Conservation (phyloP, 1,140 invertebrate species). For the Brachionus manjavacas region DNA sequence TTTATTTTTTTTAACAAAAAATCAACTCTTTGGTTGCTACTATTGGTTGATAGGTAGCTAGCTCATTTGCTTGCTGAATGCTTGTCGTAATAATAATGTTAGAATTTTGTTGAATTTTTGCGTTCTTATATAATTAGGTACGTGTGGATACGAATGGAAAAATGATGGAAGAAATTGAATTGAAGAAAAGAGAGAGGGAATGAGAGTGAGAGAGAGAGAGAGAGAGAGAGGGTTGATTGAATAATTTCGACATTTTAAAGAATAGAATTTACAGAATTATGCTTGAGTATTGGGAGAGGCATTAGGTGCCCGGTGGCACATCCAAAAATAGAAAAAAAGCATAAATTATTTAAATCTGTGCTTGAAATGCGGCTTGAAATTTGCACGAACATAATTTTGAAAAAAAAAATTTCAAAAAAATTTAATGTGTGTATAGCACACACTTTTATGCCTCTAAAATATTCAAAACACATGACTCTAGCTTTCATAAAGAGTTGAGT, state of each 20-base stretch:
- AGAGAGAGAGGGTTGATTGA: background rate
- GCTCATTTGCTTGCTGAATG: background rate
- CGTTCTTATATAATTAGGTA: background rate
- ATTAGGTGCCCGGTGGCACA: background rate
- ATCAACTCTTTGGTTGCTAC: background rate
- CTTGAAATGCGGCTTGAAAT: background rate
- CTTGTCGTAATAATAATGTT: conserved; percentile 4
- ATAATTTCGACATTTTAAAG: background rate
- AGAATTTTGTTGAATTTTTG: background rate
- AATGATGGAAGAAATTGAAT: background rate
- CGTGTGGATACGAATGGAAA: background rate
- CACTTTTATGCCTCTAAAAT: background rate
- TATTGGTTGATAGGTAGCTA: background rate
- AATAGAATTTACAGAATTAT: background rate
- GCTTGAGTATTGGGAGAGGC: background rate
- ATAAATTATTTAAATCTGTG: background rate
- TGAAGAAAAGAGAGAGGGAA: background rate
- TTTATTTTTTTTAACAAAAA: background rate
- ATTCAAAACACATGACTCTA: background rate
- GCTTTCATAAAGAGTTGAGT: background rate
- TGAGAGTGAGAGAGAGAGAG: background rate
- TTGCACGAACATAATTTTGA: background rate
- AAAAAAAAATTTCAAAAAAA: background rate
- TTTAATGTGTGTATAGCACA: background rate
- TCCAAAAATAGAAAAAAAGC: background rate